Evolutionary conservation across 2,888 invertebrate genomes (phyloP).

Genomic region (Buathra laborator): DNA sequence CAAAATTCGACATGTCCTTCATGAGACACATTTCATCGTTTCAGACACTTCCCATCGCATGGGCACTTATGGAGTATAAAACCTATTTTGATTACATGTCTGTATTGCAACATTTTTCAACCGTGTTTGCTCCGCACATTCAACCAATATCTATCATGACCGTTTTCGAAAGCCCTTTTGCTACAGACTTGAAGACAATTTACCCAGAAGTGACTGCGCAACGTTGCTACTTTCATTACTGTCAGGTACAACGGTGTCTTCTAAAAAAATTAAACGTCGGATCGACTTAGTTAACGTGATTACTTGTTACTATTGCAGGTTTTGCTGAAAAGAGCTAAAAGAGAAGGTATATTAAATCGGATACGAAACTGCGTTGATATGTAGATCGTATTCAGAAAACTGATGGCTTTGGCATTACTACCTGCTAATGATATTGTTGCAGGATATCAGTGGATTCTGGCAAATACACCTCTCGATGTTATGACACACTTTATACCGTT

Average conservation of each 20-base stretch:
- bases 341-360: neutral
- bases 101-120: conserved; percentile 9
- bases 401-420: conserved; percentile 33
- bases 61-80: no score
- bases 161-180: conserved; percentile 23
- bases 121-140: conserved; percentile 7
- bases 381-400: conserved; percentile 28
- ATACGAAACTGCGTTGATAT: conserved; percentile 11
- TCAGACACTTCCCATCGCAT: no score
- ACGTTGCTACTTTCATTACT: neutral
- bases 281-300: no score
- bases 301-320: no score
- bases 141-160: conserved; percentile 16
- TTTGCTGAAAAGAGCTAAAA: neutral
- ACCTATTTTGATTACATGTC: no score
- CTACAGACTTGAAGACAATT: neutral
- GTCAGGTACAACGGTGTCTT: no score
- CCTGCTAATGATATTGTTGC: conserved; percentile 10
- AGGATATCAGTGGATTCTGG: conserved; percentile 24
- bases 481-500: neutral
- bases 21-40: no score
- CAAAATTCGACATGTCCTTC: no score
- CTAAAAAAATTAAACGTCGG: no score
- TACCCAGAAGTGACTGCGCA: conserved; percentile 10
- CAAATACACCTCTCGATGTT: neutral